Evolutionary conservation across 2,888 invertebrate genomes (phyloP), one percentile per base, ranked within the genome.

Genomic region (Euphydryas editha): DNA sequence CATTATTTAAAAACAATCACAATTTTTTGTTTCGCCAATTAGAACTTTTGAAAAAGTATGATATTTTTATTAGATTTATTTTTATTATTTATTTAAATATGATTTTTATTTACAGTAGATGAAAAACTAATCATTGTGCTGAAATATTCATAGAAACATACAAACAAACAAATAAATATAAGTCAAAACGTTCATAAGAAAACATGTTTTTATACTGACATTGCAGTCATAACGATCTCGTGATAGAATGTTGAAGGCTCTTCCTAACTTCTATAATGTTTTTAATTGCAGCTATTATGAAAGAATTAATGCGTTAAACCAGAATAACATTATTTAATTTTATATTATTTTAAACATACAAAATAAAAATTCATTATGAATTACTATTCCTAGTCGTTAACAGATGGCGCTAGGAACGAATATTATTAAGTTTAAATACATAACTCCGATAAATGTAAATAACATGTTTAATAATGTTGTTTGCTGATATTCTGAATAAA

Each of bases 201-300:
- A 64, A 69, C 63, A 55, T 65, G 74, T 75, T 76, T 76, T 75
- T 77, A 79, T 77, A 81, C 78, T 76, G 77, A 73, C 80, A 81
- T 81, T 82, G 79, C 78, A 81, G 72, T 76, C 76, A 80, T 81
- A 80, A 76, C 75, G 80, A 81, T 83, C 81, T 83, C 82, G 80
- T 81, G 83, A 80, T 81, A 81, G 74, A 80, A 80, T 79, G 79
- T 77, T 82, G 87, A 89, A 89, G 89, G 89, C 83, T 88, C 88
- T 88, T 88, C 89, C 88, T 87, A 74, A 70, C 68, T 71, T 64
- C 51, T 72, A 59, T 69, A 72, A 69, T 69, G 67, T 67, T 59
- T 68, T 69, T 71, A 73, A 72, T 68, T 70, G 59, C 68, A 54
- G 60, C 60, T 62, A 70, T 68, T 70, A 70, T 65, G 61, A 70